Evolutionary conservation across 1,140 invertebrate genomes (phyloP).

Genomic region (Oscheius sp.): DNA sequence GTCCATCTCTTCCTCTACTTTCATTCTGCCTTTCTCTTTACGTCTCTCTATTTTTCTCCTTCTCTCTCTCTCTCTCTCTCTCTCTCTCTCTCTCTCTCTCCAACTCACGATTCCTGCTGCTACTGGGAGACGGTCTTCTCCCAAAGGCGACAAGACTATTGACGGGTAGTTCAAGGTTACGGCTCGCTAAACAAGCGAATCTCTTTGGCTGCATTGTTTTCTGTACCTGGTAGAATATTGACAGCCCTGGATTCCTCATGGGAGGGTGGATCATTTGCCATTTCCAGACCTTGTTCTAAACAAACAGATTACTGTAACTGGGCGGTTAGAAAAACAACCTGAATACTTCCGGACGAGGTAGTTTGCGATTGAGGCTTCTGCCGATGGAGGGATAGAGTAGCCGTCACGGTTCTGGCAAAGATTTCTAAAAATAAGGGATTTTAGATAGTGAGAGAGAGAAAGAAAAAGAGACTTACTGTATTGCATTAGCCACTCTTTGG

Average conservation of each 20-base stretch:
- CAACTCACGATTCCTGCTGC: background rate
- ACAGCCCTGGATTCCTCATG: background rate
- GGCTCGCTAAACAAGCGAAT: background rate
- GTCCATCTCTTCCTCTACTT: too few relatives aligned
- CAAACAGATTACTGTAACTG: background rate
- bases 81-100: background rate
- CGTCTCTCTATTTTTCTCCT: background rate
- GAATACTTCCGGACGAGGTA: constrained; percentile 1
- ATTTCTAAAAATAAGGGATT: background rate
- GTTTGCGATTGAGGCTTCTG: background rate
- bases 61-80: too few relatives aligned
- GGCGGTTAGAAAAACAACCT: background rate
- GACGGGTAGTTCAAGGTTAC: constrained; percentile 1
- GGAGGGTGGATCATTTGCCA: background rate
- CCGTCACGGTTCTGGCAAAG: background rate
- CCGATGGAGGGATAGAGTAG: background rate
- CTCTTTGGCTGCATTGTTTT: background rate
- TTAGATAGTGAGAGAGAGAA: background rate
- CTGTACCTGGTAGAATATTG: background rate
- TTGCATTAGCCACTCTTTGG: background rate
- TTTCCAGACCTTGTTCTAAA: background rate
- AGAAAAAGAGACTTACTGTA: background rate
- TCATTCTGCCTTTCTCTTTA: too few relatives aligned
- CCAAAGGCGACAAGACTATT: constrained; percentile 1
- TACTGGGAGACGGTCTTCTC: background rate